Evolutionary conservation across 2,797 vertebrate species (phyloP).

Genomic region (Brachymystax lenok): DNA sequence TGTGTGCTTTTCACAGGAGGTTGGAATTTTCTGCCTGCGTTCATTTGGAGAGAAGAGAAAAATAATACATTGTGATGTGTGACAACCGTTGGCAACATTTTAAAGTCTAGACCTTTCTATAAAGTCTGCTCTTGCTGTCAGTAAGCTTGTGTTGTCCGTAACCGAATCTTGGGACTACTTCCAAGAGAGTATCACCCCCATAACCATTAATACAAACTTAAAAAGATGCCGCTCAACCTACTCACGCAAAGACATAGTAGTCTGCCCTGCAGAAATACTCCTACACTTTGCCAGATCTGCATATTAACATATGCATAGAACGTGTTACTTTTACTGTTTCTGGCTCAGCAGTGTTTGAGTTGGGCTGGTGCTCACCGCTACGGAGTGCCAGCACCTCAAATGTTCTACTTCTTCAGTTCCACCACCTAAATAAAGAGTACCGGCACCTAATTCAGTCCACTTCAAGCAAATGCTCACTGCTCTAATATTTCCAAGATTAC

Average conservation of each 20-base stretch:
- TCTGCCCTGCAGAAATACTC: conserved; percentile 23
- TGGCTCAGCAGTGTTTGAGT: background rate
- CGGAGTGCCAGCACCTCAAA: background rate
- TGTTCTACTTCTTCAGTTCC: too few species aligned
- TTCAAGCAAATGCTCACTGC: background rate
- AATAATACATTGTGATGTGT: conserved; percentile 6
- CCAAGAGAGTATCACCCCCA: background rate
- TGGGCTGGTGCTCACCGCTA: background rate
- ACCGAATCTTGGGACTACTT: background rate
- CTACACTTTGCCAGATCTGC: conserved; percentile 4
- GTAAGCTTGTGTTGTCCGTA: background rate
- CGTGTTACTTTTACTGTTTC: background rate
- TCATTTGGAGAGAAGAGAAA: conserved; percentile 4
- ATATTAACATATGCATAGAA: conserved; percentile 28
- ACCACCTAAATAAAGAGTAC: background rate
- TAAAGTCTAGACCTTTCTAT: background rate
- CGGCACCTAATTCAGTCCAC: background rate
- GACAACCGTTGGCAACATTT: conserved; percentile 12
- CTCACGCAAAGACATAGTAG: conserved; percentile 18
- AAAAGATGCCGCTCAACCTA: background rate
- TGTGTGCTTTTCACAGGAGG: background rate
- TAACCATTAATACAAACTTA: background rate
- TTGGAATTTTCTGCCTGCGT: background rate
- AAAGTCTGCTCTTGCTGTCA: background rate
- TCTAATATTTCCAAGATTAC: background rate